phyloP scores from a whole-genome alignment of 2,113 vertebrate species.

The Holacanthus passer region DNA sequence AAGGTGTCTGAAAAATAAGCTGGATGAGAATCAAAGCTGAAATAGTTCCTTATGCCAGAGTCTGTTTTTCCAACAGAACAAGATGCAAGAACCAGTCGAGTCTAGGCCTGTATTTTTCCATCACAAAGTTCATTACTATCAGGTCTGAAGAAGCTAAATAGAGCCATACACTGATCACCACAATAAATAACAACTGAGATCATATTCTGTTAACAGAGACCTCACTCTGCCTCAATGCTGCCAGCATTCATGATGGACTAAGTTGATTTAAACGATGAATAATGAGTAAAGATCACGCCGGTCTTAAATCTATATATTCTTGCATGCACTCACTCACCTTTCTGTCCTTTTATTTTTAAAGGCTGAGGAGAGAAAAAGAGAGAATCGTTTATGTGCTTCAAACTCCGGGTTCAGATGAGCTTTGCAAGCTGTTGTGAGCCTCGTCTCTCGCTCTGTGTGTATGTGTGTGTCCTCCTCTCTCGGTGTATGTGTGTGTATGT shows the following conservation, averaged over 20 bases:
- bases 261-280: slow-evolving; percentile 43
- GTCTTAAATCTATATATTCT: slow-evolving; percentile 9
- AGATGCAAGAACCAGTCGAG: slow-evolving; percentile 27
- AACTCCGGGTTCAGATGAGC: slow-evolving; percentile 40
- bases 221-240: neutral
- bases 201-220: neutral
- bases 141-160: slow-evolving; percentile 15
- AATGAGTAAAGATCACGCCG: slow-evolving; percentile 5
- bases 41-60: slow-evolving; percentile 10
- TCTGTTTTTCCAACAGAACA: slow-evolving; percentile 24
- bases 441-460: too few species aligned
- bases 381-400: slow-evolving; percentile 35
- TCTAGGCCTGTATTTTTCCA: slow-evolving; percentile 73
- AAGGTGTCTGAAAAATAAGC: slow-evolving; percentile 13
- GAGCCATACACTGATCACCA: neutral
- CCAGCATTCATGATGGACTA: neutral
- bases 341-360: slow-evolving; percentile 43
- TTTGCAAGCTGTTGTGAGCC: slow-evolving; percentile 64
- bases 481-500: slow-evolving; percentile 68
- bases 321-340: slow-evolving; percentile 74
- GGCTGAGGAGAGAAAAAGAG: slow-evolving; percentile 24
- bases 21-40: slow-evolving; percentile 1
- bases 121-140: slow-evolving; percentile 56
- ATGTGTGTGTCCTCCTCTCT: slow-evolving; percentile 63
- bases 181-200: neutral